Evolutionary conservation across 2,113 vertebrate species (phyloP), one percentile per base, ranked within the genome.

Genomic region (Albula glossodonta): DNA sequence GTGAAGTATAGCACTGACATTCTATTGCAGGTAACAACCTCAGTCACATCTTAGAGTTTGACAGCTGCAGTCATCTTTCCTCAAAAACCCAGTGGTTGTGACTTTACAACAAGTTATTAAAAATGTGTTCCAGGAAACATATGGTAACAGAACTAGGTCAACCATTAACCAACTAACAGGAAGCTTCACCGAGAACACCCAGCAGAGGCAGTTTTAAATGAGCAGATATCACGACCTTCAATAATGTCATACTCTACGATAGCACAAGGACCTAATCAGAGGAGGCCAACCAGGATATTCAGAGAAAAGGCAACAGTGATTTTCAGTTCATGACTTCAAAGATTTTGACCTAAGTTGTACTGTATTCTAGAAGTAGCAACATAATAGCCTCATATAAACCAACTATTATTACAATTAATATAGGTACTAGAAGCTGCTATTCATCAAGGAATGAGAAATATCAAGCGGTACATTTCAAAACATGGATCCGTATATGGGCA

Each of bases 71-170:
- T 74, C 70, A 10, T 74, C 77, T 86, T 87, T 89, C 88, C 81
- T 88, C 83, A 90, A 80, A 86, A 88, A 92, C 88, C 91, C n/a
- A 78, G 85, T 83, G 86, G 22, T 12, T 82, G 88, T 92, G 90
- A 93, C 89, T 91, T 95, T 95, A 91, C 91, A 94, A 93, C 92
- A 95, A 95, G 93, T 94, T 92, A 94, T 94, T 92, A 90, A 93
- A 95, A 95, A 95, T 95, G 93, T 77, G 85, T 96, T 96, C 95
- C 95, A 96, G 95, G 95, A 97, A 96, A 93, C 96, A 97, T 96
- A 96, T 96, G 96, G 96, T 93, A 94, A 93, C 93, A 93, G 96
- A 98, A 97, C 92, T 97, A 97, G 96, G 97, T 97, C 97, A 98
- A 96, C 96, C 95, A 97, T 97, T 96, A 97, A 96, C 96, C 95